Evolutionary conservation across 2,888 invertebrate species (phyloP).

Genomic region (Proisotoma minuta): DNA sequence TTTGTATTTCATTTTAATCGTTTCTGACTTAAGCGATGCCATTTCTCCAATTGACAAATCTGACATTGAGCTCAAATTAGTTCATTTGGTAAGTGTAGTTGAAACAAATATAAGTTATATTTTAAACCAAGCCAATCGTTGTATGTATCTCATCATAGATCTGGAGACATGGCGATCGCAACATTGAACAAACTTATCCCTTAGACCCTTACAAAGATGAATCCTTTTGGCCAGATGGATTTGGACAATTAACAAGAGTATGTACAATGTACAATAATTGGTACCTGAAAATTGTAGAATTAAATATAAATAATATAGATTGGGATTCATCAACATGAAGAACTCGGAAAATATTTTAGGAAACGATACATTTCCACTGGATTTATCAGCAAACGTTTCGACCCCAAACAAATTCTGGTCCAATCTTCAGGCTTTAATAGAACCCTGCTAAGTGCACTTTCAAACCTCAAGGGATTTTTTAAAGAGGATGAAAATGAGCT

Average conservation of each 20-base stretch:
- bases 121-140: background rate
- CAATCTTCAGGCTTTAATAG: background rate
- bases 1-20: too few species aligned
- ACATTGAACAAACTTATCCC: background rate
- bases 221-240: background rate
- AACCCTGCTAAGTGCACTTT: background rate
- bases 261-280: background rate
- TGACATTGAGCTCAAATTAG: background rate
- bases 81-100: background rate
- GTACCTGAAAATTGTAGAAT: background rate
- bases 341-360: background rate
- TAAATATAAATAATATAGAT: background rate
- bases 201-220: background rate
- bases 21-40: too few species aligned
- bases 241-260: conserved; percentile 2
- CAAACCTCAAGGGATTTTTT: background rate
- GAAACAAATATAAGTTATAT: background rate
- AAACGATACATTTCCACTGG: background rate
- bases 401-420: background rate
- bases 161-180: conserved; percentile 5
- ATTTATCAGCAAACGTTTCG: background rate
- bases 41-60: too few species aligned
- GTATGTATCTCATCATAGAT: background rate
- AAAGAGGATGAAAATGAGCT: background rate
- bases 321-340: background rate